These are phyloP conservation scores for Acanthurus leucopareius DNA, from an alignment of 2,797 vertebrate species.

Conservation along the genomic window DNA sequence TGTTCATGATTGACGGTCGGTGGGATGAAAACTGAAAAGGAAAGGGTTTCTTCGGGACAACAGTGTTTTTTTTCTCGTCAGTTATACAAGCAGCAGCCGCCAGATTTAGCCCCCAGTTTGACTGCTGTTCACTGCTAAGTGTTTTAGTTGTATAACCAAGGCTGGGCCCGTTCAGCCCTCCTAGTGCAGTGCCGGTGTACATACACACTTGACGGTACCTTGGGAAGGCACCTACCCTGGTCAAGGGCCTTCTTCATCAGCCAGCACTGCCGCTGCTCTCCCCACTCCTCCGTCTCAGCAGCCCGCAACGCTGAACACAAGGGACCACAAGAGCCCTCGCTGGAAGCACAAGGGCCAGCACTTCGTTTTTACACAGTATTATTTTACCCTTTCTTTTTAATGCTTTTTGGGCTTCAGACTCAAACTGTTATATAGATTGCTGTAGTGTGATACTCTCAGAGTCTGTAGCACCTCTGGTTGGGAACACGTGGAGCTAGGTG, in stretches of 20 bases:
- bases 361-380: slow-evolving; percentile 8
- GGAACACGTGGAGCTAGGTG: not conserved
- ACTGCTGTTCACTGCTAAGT: slow-evolving; percentile 53
- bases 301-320: slow-evolving; percentile 3
- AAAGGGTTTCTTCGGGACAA: slow-evolving; percentile 43
- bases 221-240: slow-evolving; percentile 13
- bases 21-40: slow-evolving; percentile 18
- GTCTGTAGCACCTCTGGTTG: not conserved
- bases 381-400: not conserved
- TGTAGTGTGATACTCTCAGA: not conserved
- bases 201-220: slow-evolving; percentile 35
- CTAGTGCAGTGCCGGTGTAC: slow-evolving; percentile 1
- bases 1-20: not conserved
- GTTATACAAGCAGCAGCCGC: slow-evolving; percentile 59
- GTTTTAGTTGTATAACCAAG: slow-evolving; percentile 62
- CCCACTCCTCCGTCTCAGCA: slow-evolving; percentile 27
- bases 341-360: slow-evolving; percentile 8
- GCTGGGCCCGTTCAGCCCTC: slow-evolving; percentile 19
- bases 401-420: slow-evolving; percentile 3
- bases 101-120: slow-evolving; percentile 51
- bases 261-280: not conserved
- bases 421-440: not conserved
- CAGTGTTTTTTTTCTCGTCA: slow-evolving; percentile 5
- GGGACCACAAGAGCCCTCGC: slow-evolving; percentile 24
- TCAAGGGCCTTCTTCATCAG: slow-evolving; percentile 47